Evolutionary conservation across 1,140 invertebrate genomes (phyloP).

Genomic region (Calliphora vicina): DNA sequence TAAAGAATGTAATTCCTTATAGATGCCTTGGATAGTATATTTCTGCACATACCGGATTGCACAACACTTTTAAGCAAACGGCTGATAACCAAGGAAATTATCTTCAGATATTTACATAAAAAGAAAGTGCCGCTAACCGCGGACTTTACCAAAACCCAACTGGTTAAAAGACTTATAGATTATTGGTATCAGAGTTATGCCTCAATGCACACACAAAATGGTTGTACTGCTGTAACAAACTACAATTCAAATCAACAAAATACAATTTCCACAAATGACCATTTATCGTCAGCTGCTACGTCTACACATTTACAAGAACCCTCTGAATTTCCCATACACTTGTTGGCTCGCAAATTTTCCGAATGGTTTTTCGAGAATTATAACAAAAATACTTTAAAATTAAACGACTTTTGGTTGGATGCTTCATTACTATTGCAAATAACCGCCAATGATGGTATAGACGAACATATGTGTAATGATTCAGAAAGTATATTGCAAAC

Average conservation of each 20-base stretch:
- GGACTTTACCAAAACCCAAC: conserved; percentile 64
- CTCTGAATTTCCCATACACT: conserved; percentile 54
- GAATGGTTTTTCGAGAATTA: conserved; percentile 71
- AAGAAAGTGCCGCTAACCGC: conserved; percentile 57
- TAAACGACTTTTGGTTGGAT: conserved; percentile 69
- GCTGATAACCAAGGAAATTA: conserved; percentile 62
- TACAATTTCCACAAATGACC: neutral
- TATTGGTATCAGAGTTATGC: conserved; percentile 57
- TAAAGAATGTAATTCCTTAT: neutral
- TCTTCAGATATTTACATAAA: conserved; percentile 65
- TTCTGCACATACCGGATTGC: conserved; percentile 60
- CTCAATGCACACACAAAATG: neutral
- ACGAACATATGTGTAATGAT: conserved; percentile 39
- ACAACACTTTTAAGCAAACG: conserved; percentile 63
- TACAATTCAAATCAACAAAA: neutral
- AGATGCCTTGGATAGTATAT: conserved; percentile 65
- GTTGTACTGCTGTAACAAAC: neutral
- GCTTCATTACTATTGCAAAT: conserved; percentile 47
- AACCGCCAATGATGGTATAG: conserved; percentile 43
- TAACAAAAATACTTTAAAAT: conserved; percentile 65
- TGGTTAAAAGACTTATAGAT: conserved; percentile 61
- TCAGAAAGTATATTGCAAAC: conserved; percentile 43
- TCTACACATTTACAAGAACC: conserved; percentile 23
- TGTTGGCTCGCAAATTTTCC: conserved; percentile 67
- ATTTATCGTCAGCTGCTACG: neutral